Evolutionary conservation across 92 coral and sea anemone genomes (phyloP).

Genomic region (Paramuricea clavata): DNA sequence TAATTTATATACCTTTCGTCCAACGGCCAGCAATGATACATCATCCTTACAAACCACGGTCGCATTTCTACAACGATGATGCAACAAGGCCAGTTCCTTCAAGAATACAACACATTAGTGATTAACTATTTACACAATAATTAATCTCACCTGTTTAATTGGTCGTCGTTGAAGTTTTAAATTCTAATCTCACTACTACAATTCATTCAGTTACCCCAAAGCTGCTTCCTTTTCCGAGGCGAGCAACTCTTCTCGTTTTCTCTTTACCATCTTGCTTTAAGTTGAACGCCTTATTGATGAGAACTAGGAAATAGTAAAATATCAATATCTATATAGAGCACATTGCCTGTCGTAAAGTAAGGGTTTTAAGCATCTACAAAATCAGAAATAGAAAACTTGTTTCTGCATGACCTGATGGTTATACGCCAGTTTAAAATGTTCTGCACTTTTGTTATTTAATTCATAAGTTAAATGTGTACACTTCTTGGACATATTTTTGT

Average conservation of each 20-base stretch:
- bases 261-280: slow-evolving; percentile 73
- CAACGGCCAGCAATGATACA: slow-evolving; percentile 87
- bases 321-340: too few relatives aligned
- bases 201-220: slow-evolving; percentile 77
- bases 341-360: too few relatives aligned
- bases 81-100: slow-evolving; percentile 88
- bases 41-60: slow-evolving; percentile 92
- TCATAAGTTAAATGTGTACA: too few relatives aligned
- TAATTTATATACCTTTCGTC: slow-evolving; percentile 77
- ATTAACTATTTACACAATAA: slow-evolving; percentile 11
- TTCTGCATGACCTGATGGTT: too few relatives aligned
- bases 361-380: too few relatives aligned
- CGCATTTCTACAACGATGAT: slow-evolving; percentile 88
- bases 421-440: too few relatives aligned
- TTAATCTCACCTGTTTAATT: too few relatives aligned
- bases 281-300: slow-evolving; percentile 74
- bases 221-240: slow-evolving; percentile 87
- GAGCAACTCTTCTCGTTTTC: slow-evolving; percentile 82
- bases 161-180: too few relatives aligned
- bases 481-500: too few relatives aligned
- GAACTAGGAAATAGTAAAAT: slow-evolving; percentile 52
- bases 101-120: neutral
- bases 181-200: too few relatives aligned
- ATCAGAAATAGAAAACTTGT: too few relatives aligned
- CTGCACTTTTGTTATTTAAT: too few relatives aligned